phyloP scores from a whole-genome alignment of 37 sponge, comb jelly and placozoan genomes.

The Agelas oroides region DNA sequence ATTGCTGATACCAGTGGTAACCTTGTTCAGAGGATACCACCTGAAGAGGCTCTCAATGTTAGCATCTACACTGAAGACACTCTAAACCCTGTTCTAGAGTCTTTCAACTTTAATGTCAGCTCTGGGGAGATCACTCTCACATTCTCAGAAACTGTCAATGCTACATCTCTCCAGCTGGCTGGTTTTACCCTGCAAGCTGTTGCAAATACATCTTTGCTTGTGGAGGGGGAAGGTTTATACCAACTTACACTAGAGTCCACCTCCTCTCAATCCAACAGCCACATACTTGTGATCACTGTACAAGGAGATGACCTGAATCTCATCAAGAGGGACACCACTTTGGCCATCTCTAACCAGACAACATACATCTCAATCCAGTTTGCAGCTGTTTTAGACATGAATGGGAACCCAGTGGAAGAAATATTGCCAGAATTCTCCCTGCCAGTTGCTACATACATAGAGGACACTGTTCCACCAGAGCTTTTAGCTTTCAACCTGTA shows the following conservation, averaged over 20 bases:
- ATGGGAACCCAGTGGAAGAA: constrained; percentile 54
- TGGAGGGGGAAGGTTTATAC: constrained; percentile 19
- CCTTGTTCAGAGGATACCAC: constrained; percentile 13
- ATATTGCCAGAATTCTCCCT: constrained; percentile 40
- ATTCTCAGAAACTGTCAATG: constrained; percentile 88
- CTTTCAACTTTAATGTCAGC: constrained; percentile 86
- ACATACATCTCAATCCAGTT: constrained; percentile 57
- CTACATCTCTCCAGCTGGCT: constrained; percentile 62
- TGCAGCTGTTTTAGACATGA: constrained; percentile 80
- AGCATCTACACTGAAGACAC: constrained; percentile 49
- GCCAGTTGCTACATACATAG: constrained; percentile 46
- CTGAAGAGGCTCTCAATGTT: constrained; percentile 48
- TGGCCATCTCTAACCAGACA: constrained; percentile 67
- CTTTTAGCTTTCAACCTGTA: constrained; percentile 73
- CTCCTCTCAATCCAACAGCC: constrained; percentile 48
- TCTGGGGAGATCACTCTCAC: constrained; percentile 69
- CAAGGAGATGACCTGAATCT: constrained; percentile 69
- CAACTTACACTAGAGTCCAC: constrained; percentile 61
- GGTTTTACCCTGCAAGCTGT: constrained; percentile 74
- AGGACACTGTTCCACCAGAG: constrained; percentile 69
- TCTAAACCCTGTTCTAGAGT: constrained; percentile 45
- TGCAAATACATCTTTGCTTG: constrained; percentile 13
- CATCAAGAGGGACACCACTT: constrained; percentile 66
- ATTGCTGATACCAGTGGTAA: constrained; percentile 79
- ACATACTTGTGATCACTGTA: constrained; percentile 38